Base-by-base conservation (phyloP, 2,113 vertebrate genomes). In the Callipepla californica region DNA sequence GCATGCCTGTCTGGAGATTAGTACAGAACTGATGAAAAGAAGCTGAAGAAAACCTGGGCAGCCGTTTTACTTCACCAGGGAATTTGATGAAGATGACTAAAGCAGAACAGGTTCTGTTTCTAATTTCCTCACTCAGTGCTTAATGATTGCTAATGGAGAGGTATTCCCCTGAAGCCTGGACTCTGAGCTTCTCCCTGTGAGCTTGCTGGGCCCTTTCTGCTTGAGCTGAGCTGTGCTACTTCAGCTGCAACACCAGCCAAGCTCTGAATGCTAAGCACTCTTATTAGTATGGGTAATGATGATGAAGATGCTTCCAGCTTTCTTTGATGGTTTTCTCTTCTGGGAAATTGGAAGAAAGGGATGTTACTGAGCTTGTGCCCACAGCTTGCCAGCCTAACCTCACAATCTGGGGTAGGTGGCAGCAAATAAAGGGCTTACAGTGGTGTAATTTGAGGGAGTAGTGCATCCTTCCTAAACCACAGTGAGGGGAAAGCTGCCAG, bases 71-170 rank as follows among this genome's bases (percentile, higher is more conserved):
- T 88, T 51, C 87, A 51, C 11, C 53, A 82, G 45, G 19, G 65
- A 47, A 45, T 5, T 38, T 80, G 62, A 70, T 15, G 59, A 57
- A 85, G 84, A 84, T 67, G 40, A 80, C 77, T 87, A 72, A 62
- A 92, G 65, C 47, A 82, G 77, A 89, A 73, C 1, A 8, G 26
- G 19, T 70, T 93, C 65, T 95, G 72, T 72, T 96, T 94, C 75
- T 90, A 57, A 92, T 95, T 92, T 93, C 36, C 34, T 76, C 55
- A 61, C 90, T 89, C 67, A 66, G 50, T 87, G 79, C 53, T 63
- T 91, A 80, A 91, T 93, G 85, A 72, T 94, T 78, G 80, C 76
- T 79, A 79, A 92, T 53, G 67, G 86, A 81, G 80, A 86, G 58
- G 30, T 45, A 65, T 78, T 93, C 80, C 65, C 68, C 59, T 36